A percentile compares a stretch with the other conserved stretches of the same genome.
Conservation (phyloP, 1,140 invertebrate genomes). For the Megalopta genalis region DNA sequence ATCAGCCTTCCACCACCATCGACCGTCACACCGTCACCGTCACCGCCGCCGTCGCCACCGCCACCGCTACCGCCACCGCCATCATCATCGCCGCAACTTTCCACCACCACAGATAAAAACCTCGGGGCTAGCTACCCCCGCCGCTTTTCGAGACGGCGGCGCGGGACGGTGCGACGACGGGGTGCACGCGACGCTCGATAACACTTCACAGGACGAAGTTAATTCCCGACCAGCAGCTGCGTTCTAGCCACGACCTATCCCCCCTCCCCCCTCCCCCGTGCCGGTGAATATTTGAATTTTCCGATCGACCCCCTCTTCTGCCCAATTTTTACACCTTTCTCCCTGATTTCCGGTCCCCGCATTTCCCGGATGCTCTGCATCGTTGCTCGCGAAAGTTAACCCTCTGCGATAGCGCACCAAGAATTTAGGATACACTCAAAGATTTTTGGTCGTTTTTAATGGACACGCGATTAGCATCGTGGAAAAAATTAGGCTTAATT, state of each 20-base stretch:
- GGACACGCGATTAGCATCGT: too few relatives aligned
- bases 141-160: conserved; percentile 45
- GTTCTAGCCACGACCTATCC: not conserved
- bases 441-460: too few relatives aligned
- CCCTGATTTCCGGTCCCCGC: not conserved
- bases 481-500: too few relatives aligned
- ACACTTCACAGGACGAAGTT: conserved; percentile 52
- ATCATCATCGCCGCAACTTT: conserved; percentile 45
- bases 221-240: conserved; percentile 52
- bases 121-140: not conserved
- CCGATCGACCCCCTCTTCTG: conserved; percentile 9
- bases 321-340: not conserved
- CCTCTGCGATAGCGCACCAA: too few relatives aligned
- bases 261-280: too few relatives aligned
- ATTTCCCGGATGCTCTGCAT: not conserved
- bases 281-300: conserved; percentile 39
- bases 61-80: conserved; percentile 11
- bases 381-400: too few relatives aligned
- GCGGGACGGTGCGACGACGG: conserved; percentile 25
- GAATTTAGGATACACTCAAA: too few relatives aligned
- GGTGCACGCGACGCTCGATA: conserved; percentile 58
- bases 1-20: conserved; percentile 45
- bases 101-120: conserved; percentile 39
- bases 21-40: conserved; percentile 6
- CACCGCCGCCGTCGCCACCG: conserved; percentile 40